Conservation (phyloP, 2,797 vertebrate genomes). For the Anas acuta region DNA sequence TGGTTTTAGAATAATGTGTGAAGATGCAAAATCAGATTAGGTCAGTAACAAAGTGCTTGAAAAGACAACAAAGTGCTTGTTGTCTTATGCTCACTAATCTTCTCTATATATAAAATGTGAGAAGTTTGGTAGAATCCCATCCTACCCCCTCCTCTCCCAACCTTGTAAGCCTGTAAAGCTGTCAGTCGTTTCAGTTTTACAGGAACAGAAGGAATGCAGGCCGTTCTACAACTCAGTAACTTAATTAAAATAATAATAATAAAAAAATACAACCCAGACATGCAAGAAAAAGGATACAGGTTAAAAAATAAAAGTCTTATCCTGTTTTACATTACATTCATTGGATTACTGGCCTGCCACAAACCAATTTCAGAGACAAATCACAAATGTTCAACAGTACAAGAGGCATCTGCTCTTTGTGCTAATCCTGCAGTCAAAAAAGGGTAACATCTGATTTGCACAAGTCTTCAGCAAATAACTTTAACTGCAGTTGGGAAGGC, state of each 20-base stretch:
- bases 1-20: neutral
- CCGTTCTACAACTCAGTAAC: constrained; percentile 33
- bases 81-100: neutral
- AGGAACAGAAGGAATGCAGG: constrained; percentile 27
- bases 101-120: neutral
- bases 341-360: constrained; percentile 25
- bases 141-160: neutral
- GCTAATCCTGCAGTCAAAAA: neutral
- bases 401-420: constrained; percentile 12
- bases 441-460: neutral
- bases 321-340: constrained; percentile 36
- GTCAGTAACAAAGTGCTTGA: neutral
- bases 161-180: neutral
- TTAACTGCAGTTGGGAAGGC: neutral
- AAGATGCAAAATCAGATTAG: neutral
- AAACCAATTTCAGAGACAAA: constrained; percentile 51
- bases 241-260: constrained; percentile 3
- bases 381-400: neutral
- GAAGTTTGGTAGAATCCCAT: neutral
- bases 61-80: neutral
- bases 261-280: constrained; percentile 46
- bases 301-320: constrained; percentile 24
- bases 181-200: constrained; percentile 23
- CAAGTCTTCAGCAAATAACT: neutral
- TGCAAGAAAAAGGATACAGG: constrained; percentile 10